Percentiles rank a stretch among this genome's conserved stretches.
Conservation (phyloP, 2,888 invertebrate genomes). For the Cynaeus angustus region DNA sequence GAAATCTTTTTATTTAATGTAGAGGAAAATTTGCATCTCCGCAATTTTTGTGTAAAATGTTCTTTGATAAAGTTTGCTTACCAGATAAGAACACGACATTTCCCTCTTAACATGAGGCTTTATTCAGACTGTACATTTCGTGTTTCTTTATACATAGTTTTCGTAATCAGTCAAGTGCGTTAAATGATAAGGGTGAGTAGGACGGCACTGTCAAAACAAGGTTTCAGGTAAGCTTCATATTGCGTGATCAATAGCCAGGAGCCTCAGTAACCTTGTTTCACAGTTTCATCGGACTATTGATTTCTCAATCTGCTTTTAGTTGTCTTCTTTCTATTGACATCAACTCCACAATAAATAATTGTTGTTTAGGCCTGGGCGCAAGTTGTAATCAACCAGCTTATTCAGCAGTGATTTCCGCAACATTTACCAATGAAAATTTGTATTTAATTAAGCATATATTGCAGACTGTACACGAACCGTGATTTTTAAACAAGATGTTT, state of each 20-base stretch:
- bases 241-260: slow-evolving; percentile 50
- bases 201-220: slow-evolving; percentile 44
- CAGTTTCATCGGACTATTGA: slow-evolving; percentile 49
- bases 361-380: slow-evolving; percentile 9
- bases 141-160: slow-evolving; percentile 42
- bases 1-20: too few relatives aligned
- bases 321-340: slow-evolving; percentile 40
- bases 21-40: too few relatives aligned
- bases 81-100: slow-evolving; percentile 44
- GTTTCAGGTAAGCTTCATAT: slow-evolving; percentile 48
- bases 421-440: slow-evolving; percentile 28
- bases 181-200: slow-evolving; percentile 43
- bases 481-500: slow-evolving; percentile 24
- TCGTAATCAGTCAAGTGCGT: slow-evolving; percentile 47
- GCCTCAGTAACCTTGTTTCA: slow-evolving; percentile 44
- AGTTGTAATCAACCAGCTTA: slow-evolving; percentile 35
- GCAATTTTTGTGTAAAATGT: slow-evolving; percentile 3
- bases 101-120: slow-evolving; percentile 26
- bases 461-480: background rate
- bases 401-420: slow-evolving; percentile 26
- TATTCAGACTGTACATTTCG: slow-evolving; percentile 30
- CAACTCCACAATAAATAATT: slow-evolving; percentile 40
- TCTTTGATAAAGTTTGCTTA: slow-evolving; percentile 38
- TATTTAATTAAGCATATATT: slow-evolving; percentile 26
- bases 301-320: slow-evolving; percentile 48